Base-by-base conservation (phyloP, 2,113 vertebrate species). In the Dicrurus megarhynchus region DNA sequence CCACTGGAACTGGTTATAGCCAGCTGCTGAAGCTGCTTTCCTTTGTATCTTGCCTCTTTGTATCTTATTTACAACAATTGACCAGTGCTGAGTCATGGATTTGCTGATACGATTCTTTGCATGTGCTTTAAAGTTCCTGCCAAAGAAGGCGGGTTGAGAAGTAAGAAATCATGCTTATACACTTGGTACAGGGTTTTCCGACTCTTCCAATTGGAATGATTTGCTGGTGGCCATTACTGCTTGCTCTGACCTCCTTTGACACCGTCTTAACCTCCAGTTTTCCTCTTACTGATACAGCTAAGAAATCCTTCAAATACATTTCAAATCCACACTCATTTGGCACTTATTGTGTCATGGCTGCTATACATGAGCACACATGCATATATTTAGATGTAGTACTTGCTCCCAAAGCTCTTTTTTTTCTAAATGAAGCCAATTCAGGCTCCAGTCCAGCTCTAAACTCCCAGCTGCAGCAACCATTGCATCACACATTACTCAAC, bases 381-480 rank as follows among this genome's bases (percentile, higher is more conserved):
- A 4, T 87, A 57, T 73, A 83, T 86, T 93, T 88, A 93, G 63
- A 83, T 61, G 82, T 70, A 76, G 17, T n/a, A 35, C 79, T 92
- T 67, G 35, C 8, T 88, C 59, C 50, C 42, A 77, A 71, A 95
- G n/a, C 78, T 95, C 74, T 76, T 93, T 92, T 69, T 93, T 91
- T 96, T 80, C 85, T 94, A 93, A 92, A 92, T 86, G 41, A 77
- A 55, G 33, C 46, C 59, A 11, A 37, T 85, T 94, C 71, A 80
- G 95, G 90, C 94, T 88, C 7, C 75, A 80, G 21, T 87, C 81
- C 84, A 96, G 46, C 71, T 91, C 74, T 71, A 41, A 95, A 89
- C 49, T 91, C 81, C 35, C 84, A 93, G 74, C 78, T 93, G 93
- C 23, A 23, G 78, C 70, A 94, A 33, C 47, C 18, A 47, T 81